phyloP scores from a whole-genome alignment of 2,888 invertebrate species.

The Argynnis bischoffii region DNA sequence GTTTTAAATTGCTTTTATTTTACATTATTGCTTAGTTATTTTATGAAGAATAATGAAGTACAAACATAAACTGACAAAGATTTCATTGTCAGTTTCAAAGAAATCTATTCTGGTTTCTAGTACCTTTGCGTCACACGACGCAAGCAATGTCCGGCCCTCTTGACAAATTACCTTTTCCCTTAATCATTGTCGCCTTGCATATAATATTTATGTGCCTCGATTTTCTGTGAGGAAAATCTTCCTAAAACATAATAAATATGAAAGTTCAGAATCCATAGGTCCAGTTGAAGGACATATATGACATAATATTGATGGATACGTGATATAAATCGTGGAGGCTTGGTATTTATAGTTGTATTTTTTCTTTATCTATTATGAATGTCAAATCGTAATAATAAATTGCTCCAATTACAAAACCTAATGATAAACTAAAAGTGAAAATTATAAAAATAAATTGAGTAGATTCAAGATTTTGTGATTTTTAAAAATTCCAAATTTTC shows the following conservation, averaged over 20 bases:
- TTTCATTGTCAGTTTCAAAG: conserved; percentile 4
- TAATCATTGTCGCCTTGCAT: conserved; percentile 9
- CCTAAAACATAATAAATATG: neutral
- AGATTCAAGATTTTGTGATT: too few species aligned
- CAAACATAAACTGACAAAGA: neutral
- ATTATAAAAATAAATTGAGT: too few species aligned
- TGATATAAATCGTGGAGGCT: too few species aligned
- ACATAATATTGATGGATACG: too few species aligned
- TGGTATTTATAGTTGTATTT: too few species aligned
- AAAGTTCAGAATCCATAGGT: neutral
- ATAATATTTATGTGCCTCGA: conserved; percentile 9
- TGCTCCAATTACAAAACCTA: too few species aligned
- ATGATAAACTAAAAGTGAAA: too few species aligned
- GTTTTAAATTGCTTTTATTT: neutral
- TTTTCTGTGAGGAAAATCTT: conserved; percentile 1
- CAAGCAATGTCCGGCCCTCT: conserved; percentile 1
- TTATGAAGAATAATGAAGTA: neutral
- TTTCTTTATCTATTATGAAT: too few species aligned
- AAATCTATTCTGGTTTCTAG: neutral
- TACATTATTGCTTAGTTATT: neutral
- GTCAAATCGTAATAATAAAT: too few species aligned
- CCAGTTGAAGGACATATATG: too few species aligned
- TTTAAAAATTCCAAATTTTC: too few species aligned
- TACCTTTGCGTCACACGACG: conserved; percentile 4
- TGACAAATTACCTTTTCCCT: conserved; percentile 10